These are phyloP conservation scores for Drosophila guanche DNA, from an alignment of 1,140 invertebrate species.

Conservation along the genomic window DNA sequence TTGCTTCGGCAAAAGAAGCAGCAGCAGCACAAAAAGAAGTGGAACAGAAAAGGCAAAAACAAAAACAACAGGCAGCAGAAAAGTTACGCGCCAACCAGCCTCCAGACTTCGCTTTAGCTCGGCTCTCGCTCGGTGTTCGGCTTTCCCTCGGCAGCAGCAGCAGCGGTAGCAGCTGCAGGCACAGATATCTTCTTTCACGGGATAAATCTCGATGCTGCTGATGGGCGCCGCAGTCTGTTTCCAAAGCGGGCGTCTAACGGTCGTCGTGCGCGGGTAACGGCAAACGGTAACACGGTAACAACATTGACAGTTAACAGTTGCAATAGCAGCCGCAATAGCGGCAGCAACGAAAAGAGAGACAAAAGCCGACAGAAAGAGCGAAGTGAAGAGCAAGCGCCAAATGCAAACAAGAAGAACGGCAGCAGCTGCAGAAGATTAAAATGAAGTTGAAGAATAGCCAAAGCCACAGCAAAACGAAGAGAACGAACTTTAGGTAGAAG, in stretches of 20 bases:
- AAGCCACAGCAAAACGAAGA: constrained; percentile 11
- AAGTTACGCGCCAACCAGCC: constrained; percentile 45
- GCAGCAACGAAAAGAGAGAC: constrained; percentile 12
- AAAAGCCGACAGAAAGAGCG: constrained; percentile 4
- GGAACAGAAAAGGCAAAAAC: too few relatives aligned
- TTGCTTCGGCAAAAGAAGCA: too few relatives aligned
- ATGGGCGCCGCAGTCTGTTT: constrained; percentile 74
- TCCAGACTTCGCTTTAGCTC: constrained; percentile 3
- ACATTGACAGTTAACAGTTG: constrained; percentile 6
- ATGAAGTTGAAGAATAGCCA: constrained; percentile 5
- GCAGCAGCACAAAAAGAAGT: too few relatives aligned
- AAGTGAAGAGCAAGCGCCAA: constrained; percentile 6
- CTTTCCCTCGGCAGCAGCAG: constrained; percentile 25
- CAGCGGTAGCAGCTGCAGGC: constrained; percentile 22
- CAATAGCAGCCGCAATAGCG: constrained; percentile 12
- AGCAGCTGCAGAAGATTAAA: constrained; percentile 35
- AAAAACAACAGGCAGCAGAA: constrained; percentile 7
- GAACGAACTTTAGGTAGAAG: background rate
- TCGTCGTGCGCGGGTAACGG: constrained; percentile 70
- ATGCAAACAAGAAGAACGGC: constrained; percentile 5
- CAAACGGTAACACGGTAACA: background rate
- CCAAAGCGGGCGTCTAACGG: constrained; percentile 79
- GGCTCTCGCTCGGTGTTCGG: constrained; percentile 20
- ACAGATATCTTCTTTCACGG: constrained; percentile 64
- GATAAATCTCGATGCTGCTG: constrained; percentile 73